Evolutionary conservation across 2,113 vertebrate genomes (phyloP).

Genomic region (Elephantulus edwardii): DNA sequence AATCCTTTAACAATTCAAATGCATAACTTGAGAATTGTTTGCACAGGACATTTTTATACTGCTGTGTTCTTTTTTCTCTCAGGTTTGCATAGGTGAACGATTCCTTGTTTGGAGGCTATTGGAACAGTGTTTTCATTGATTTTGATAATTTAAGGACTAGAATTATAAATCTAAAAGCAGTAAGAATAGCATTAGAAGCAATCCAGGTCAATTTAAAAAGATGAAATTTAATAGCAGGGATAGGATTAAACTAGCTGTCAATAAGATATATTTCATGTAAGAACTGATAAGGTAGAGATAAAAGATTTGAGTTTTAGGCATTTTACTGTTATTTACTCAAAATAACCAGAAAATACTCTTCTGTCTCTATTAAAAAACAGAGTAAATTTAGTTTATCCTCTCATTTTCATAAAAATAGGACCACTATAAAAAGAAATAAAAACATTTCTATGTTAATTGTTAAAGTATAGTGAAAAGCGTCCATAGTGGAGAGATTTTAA

Average conservation of each 20-base stretch:
- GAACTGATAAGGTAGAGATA: background rate
- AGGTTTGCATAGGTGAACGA: background rate
- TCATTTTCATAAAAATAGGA: conserved; percentile 42
- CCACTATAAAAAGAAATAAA: background rate
- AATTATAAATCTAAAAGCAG: conserved; percentile 25
- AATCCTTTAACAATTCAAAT: conserved; percentile 4
- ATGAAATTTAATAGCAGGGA: conserved; percentile 28
- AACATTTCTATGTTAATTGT: conserved; percentile 29
- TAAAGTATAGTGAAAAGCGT: background rate
- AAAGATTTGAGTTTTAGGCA: conserved; percentile 26
- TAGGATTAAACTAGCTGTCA: background rate
- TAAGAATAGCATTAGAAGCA: conserved; percentile 22
- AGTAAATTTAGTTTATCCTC: background rate
- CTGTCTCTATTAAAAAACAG: conserved; percentile 8
- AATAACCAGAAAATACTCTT: conserved; percentile 28
- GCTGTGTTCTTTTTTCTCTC: background rate
- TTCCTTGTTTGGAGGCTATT: conserved; percentile 11
- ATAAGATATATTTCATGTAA: background rate
- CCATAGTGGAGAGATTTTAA: background rate
- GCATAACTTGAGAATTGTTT: background rate
- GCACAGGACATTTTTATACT: background rate
- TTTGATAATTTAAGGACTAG: background rate
- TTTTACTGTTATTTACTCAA: conserved; percentile 30
- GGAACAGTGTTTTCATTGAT: conserved; percentile 5
- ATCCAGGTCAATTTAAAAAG: conserved; percentile 17